These are phyloP conservation scores for Desmophyllum pertusum DNA, from an alignment of 92 coral and sea anemone genomes.

Conservation along the genomic window DNA sequence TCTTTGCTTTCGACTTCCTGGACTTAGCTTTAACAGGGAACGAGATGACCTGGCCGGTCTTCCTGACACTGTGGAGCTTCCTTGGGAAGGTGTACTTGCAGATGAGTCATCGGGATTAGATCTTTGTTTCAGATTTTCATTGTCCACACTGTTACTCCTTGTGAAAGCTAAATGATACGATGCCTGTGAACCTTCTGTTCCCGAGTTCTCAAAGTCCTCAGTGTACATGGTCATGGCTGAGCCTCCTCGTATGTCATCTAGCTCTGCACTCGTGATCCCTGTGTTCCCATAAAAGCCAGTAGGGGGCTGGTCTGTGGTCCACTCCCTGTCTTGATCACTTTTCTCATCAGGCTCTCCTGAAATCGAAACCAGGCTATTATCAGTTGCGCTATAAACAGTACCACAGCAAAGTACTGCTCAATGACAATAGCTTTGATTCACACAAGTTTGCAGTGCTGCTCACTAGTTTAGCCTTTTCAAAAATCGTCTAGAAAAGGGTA, in stretches of 20 bases:
- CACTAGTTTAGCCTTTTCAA: too few relatives aligned
- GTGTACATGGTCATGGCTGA: conserved; percentile 67
- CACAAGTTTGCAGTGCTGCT: too few relatives aligned
- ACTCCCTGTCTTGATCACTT: conserved; percentile 35
- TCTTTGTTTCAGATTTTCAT: conserved; percentile 7
- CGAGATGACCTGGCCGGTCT: conserved; percentile 23
- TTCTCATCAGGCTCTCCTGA: conserved; percentile 60
- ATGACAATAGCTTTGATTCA: too few relatives aligned
- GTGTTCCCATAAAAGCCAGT: conserved; percentile 54
- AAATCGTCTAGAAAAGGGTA: too few relatives aligned
- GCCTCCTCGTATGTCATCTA: conserved; percentile 13
- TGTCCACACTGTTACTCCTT: conserved; percentile 16
- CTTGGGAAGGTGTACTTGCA: conserved; percentile 7
- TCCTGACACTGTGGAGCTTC: conserved; percentile 14
- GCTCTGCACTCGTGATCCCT: conserved; percentile 50
- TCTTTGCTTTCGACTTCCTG: not conserved
- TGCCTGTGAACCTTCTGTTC: conserved; percentile 25
- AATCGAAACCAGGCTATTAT: not conserved
- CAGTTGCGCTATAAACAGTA: not conserved
- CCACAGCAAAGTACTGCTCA: not conserved
- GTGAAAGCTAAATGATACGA: conserved; percentile 34
- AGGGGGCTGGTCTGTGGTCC: conserved; percentile 28
- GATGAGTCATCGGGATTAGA: conserved; percentile 1
- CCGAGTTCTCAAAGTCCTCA: conserved; percentile 69
- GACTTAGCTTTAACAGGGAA: conserved; percentile 38